Evolutionary conservation across 2,888 invertebrate species (phyloP).

Genomic region (Pseudococcus jackbeardsleyi): DNA sequence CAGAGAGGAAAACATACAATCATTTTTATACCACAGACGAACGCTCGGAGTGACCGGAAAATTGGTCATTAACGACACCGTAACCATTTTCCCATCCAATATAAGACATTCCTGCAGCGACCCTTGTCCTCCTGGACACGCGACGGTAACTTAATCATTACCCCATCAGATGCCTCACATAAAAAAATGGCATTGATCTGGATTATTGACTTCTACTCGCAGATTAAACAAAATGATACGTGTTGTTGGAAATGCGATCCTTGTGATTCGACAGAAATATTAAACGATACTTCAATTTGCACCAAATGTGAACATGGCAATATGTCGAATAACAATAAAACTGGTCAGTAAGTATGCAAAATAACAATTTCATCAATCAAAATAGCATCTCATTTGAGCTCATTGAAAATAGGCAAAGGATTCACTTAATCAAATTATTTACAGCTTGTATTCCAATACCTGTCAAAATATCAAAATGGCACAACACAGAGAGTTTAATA

Average conservation of each 20-base stretch:
- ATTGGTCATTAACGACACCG: background rate
- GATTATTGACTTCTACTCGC: background rate
- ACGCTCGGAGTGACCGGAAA: background rate
- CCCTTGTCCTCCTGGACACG: background rate
- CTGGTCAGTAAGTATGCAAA: constrained; percentile 71
- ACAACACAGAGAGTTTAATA: constrained; percentile 76
- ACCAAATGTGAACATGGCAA: constrained; percentile 76
- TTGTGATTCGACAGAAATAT: background rate
- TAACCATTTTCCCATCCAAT: background rate
- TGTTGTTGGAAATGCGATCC: background rate
- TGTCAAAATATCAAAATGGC: constrained; percentile 70
- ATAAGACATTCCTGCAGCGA: background rate
- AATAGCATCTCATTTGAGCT: no score
- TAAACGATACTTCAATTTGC: constrained; percentile 71
- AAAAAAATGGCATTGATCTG: no score
- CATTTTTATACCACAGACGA: background rate
- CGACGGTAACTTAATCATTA: background rate
- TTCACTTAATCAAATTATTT: no score
- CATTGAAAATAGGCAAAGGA: no score
- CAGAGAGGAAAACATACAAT: background rate
- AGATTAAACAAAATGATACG: background rate
- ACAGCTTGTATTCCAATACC: background rate
- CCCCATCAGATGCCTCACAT: no score
- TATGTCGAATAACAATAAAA: constrained; percentile 75
- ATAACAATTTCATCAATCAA: no score